These are phyloP conservation scores for Clinocottus analis DNA, from an alignment of 2,113 vertebrate species.

Conservation along the genomic window DNA sequence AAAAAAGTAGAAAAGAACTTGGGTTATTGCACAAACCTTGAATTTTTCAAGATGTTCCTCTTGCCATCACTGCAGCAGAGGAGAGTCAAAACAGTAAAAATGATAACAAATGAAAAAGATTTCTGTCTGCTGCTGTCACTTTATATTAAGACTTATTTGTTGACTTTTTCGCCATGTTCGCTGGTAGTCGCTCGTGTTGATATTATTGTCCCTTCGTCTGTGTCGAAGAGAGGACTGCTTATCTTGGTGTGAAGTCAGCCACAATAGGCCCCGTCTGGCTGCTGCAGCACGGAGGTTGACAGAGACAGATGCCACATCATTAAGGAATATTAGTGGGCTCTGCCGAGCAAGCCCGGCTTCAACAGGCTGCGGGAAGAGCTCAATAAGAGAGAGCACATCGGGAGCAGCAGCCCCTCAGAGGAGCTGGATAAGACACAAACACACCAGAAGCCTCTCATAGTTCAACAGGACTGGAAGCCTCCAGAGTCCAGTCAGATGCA, in stretches of 20 bases:
- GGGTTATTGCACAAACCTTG: not conserved
- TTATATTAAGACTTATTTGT: constrained; percentile 62
- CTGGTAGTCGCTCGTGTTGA: constrained; percentile 50
- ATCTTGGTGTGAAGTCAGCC: constrained; percentile 78
- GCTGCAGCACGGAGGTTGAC: constrained; percentile 72
- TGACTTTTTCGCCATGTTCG: constrained; percentile 42
- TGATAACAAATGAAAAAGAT: constrained; percentile 46
- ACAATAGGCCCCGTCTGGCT: constrained; percentile 73
- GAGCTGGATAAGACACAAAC: constrained; percentile 68
- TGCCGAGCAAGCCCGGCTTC: constrained; percentile 75
- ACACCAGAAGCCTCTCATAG: constrained; percentile 52
- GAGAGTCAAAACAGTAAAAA: constrained; percentile 40
- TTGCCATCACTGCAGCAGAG: constrained; percentile 33
- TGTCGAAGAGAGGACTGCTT: constrained; percentile 74
- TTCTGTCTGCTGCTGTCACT: constrained; percentile 32
- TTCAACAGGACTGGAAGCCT: constrained; percentile 54
- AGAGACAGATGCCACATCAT: constrained; percentile 86
- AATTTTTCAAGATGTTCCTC: constrained; percentile 21
- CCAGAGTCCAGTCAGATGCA: constrained; percentile 48
- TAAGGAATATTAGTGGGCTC: constrained; percentile 87
- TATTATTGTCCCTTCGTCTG: constrained; percentile 66
- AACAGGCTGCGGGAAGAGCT: constrained; percentile 75
- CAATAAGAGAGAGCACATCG: constrained; percentile 77
- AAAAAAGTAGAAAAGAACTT: not conserved
- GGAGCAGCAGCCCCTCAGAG: constrained; percentile 55